Percentiles rank a stretch among this genome's conserved stretches.
Evolutionary conservation across 2,113 vertebrate species (phyloP).

Genomic region (Perca fluviatilis): DNA sequence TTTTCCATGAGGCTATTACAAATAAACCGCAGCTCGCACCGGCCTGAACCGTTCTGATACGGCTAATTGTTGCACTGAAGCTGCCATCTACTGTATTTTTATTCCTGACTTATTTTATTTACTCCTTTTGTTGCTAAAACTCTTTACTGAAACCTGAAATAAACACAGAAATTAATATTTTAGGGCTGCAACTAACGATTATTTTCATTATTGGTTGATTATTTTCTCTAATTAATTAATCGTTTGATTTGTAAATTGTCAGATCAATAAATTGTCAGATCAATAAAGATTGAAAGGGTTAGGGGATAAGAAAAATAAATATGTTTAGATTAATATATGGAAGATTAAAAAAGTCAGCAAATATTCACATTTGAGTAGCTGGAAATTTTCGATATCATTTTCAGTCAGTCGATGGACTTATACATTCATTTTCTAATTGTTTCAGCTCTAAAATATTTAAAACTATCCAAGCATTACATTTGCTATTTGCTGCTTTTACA

Average conservation of each 20-base stretch:
- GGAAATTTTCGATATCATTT: too few relatives aligned
- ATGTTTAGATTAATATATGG: background rate
- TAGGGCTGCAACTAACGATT: background rate
- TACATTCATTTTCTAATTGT: background rate
- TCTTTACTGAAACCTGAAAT: background rate
- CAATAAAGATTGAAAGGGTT: too few relatives aligned
- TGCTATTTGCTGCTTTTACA: background rate
- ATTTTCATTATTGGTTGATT: too few relatives aligned
- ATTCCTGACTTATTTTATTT: background rate
- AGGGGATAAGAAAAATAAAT: too few relatives aligned
- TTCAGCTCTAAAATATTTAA: background rate
- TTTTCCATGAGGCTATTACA: background rate
- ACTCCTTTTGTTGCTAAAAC: background rate
- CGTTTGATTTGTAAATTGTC: background rate
- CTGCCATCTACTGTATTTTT: too few relatives aligned
- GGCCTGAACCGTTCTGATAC: background rate
- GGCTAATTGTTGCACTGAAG: background rate
- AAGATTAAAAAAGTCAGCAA: background rate
- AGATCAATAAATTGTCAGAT: background rate
- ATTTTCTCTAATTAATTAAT: background rate
- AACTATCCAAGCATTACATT: background rate
- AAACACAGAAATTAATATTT: background rate
- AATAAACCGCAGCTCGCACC: background rate
- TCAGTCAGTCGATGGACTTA: background rate
- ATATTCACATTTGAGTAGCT: too few relatives aligned